Conservation (phyloP, 2,888 invertebrate genomes). For the Chironomus tentans region DNA sequence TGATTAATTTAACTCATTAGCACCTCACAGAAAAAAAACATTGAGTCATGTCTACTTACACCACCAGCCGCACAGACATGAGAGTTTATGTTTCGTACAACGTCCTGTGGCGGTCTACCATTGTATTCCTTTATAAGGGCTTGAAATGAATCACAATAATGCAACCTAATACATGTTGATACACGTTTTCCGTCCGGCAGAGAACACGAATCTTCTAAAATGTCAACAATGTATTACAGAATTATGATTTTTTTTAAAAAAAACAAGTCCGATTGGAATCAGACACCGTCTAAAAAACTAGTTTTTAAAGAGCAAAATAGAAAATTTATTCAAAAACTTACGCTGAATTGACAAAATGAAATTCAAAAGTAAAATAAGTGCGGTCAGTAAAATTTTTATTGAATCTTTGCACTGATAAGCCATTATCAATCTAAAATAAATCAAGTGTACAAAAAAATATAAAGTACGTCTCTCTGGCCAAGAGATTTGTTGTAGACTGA, state of each 20-base stretch:
- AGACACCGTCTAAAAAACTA: neutral
- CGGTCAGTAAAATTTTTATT: neutral
- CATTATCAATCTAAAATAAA: neutral
- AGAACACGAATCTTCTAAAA: constrained; percentile 5
- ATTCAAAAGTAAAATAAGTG: neutral
- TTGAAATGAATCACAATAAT: neutral
- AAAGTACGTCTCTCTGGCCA: neutral
- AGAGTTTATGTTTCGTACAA: neutral
- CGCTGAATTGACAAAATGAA: neutral
- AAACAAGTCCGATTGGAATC: too few species aligned
- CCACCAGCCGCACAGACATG: neutral
- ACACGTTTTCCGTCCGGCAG: neutral
- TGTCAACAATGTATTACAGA: neutral
- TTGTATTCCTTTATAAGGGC: neutral
- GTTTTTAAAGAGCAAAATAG: neutral
- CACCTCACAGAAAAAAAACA: neutral
- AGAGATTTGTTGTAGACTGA: neutral
- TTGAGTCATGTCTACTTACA: neutral
- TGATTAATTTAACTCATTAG: neutral
- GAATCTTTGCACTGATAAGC: neutral
- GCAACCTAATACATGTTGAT: constrained; percentile 3
- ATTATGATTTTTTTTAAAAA: too few species aligned
- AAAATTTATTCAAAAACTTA: neutral
- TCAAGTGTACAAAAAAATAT: neutral
- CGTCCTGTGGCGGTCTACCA: neutral